Percentiles rank a stretch among this genome's conserved stretches.
These are phyloP conservation scores for Rhegmatorhina hoffmannsi DNA, from an alignment of 2,113 vertebrate species.

Conservation along the genomic window DNA sequence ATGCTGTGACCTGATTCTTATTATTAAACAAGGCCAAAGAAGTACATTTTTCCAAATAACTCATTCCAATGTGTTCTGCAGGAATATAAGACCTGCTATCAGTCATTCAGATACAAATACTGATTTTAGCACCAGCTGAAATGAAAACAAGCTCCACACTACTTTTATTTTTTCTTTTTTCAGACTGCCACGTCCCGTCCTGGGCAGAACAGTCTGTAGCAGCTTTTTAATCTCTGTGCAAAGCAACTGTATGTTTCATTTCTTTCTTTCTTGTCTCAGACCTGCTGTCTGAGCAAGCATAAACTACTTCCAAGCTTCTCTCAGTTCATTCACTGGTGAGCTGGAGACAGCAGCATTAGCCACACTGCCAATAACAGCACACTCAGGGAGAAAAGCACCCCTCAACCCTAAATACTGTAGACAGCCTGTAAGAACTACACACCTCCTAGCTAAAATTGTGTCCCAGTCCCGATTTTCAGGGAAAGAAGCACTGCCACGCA, in stretches of 20 bases:
- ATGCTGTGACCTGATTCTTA: neutral
- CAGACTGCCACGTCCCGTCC: accelerated
- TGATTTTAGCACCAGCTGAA: neutral
- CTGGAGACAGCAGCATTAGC: neutral
- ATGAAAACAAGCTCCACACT: neutral
- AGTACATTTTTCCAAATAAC: neutral
- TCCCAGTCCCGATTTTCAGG: neutral
- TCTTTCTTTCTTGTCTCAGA: neutral
- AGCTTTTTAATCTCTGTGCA: neutral
- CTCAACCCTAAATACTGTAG: neutral
- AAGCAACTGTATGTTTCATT: neutral
- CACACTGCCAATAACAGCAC: neutral
- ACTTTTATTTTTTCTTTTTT: neutral
- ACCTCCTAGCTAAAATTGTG: neutral
- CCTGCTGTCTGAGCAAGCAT: neutral
- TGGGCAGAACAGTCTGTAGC: neutral
- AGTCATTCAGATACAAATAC: neutral
- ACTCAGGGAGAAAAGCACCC: neutral
- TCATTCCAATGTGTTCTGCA: neutral
- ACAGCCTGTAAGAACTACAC: neutral
- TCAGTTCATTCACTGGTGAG: neutral
- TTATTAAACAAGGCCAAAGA: neutral
- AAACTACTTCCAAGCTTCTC: neutral
- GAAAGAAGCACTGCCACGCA: neutral
- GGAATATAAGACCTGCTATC: neutral